Evolutionary conservation across 1,140 invertebrate genomes (phyloP).

Genomic region (Aphaenogaster floridana): DNA sequence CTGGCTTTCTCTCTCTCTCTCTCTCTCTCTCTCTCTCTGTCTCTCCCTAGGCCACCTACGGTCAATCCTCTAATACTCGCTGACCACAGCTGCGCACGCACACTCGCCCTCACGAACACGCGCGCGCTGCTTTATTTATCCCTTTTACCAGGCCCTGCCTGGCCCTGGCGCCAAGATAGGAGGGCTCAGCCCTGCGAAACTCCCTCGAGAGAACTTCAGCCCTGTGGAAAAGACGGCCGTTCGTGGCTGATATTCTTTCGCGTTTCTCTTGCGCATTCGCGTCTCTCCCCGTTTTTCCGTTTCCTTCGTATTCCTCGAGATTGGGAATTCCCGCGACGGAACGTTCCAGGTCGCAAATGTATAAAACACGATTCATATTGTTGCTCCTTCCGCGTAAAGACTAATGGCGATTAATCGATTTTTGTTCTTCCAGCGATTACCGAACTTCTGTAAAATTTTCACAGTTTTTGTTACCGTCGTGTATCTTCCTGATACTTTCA

Average conservation of each 20-base stretch:
- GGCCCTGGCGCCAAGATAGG: conserved; percentile 58
- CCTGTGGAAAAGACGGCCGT: conserved; percentile 57
- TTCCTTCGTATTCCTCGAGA: conserved; percentile 14
- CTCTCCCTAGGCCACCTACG: conserved; percentile 59
- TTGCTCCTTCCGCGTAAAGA: neutral
- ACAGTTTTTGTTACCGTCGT: neutral
- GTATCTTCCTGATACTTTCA: neutral
- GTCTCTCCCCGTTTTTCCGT: neutral
- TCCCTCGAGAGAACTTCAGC: conserved; percentile 55
- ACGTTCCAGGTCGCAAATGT: conserved; percentile 13
- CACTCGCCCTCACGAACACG: conserved; percentile 58
- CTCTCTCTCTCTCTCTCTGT: conserved; percentile 10
- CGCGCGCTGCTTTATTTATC: conserved; percentile 56
- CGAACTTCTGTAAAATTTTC: neutral
- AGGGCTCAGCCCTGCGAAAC: conserved; percentile 56
- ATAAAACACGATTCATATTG: conserved; percentile 33
- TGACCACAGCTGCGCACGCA: conserved; percentile 67
- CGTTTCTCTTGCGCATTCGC: conserved; percentile 40
- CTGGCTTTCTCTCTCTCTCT: neutral
- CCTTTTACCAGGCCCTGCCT: conserved; percentile 59
- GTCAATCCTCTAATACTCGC: conserved; percentile 58
- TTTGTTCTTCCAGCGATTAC: neutral
- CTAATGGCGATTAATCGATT: conserved; percentile 21
- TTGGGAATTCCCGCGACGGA: conserved; percentile 33
- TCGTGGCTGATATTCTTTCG: conserved; percentile 58